Evolutionary conservation across 92 coral and sea anemone species (phyloP), one percentile per base, ranked within the genome.

Genomic region (Porites rus): DNA sequence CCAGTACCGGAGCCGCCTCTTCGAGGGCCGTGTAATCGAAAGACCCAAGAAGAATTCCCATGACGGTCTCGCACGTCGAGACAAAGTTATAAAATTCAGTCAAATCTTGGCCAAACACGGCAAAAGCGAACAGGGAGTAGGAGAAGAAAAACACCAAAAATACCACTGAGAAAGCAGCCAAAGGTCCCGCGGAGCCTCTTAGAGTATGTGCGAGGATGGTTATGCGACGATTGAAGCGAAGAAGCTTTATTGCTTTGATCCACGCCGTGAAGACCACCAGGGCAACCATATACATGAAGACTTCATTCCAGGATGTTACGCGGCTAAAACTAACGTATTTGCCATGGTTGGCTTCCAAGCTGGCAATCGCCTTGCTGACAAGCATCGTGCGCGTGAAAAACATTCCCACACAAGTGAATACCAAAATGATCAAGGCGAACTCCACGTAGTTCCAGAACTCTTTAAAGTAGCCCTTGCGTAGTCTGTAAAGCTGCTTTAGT

Each of bases 391-490:
- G 94, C 70, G 92, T 88, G 75, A 96, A 86, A 76, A 96, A 96
- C 95, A 96, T 92, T 7, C 87, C 94, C 21, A 96, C 93, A 51
- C 95, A 87, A 6, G 93, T 83, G 69, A 93, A 84, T 38, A 93
- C 96, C 62, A 95, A 69, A 18, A 93, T 59, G 43, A 95, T 95
- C 81, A 96, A 80, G 20, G 69, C 9, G 59, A 92, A 92, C 77
- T 96, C 98, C n/a, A 96, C 62, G 20, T 88, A 85, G 81, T 95
- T 95, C 99, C 99, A 96, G 75, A 96, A 91, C 52, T 90, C 94
- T 75, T 77, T 92, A 78, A 96, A 92, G 74, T 96, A 96, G 6
- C 76, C 82, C 86, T 80, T 93, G 70, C 86, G 92, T 77, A 87
- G 87, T 70, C 86, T 91, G 86, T 95, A 96, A 4, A 95, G 84